Conservation (phyloP, 2,113 vertebrate genomes). For the Excalfactoria chinensis region DNA sequence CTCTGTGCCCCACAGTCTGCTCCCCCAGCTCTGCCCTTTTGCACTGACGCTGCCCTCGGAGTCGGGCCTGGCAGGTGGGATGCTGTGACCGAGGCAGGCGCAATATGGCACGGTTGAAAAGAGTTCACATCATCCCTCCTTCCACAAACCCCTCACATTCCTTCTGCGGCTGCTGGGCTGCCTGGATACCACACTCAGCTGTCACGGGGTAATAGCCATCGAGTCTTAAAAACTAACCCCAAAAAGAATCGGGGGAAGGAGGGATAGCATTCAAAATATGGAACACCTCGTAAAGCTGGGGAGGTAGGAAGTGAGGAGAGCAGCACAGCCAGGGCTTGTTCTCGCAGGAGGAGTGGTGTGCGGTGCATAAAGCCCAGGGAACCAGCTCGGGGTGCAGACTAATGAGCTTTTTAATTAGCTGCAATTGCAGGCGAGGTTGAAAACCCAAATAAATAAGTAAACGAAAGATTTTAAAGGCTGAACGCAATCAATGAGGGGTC, state of each 20-base stretch:
- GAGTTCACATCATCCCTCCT: background rate
- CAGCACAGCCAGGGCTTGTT: background rate
- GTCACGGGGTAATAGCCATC: background rate
- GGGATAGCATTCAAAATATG: slow-evolving; percentile 43
- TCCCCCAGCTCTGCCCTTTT: background rate
- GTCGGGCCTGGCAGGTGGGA: background rate
- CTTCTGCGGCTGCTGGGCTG: slow-evolving; percentile 6
- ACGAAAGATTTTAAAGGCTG: slow-evolving; percentile 65
- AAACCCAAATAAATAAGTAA: slow-evolving; percentile 68
- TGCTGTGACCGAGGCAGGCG: background rate
- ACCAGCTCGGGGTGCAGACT: slow-evolving; percentile 49
- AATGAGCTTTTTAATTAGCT: slow-evolving; percentile 72
- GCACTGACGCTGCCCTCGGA: background rate
- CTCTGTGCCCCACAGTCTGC: background rate
- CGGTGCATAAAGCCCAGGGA: slow-evolving; percentile 39
- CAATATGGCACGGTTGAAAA: background rate
- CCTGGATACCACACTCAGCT: slow-evolving; percentile 39
- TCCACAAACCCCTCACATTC: background rate
- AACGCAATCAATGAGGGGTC: slow-evolving; percentile 46
- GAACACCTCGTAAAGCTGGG: slow-evolving; percentile 64
- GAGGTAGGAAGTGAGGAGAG: slow-evolving; percentile 34
- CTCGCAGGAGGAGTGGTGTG: slow-evolving; percentile 5
- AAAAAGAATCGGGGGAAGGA: background rate
- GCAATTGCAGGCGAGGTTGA: slow-evolving; percentile 42
- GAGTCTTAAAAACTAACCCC: background rate